phyloP scores from a whole-genome alignment of 2,888 invertebrate species.

The Agrotis ipsilon region DNA sequence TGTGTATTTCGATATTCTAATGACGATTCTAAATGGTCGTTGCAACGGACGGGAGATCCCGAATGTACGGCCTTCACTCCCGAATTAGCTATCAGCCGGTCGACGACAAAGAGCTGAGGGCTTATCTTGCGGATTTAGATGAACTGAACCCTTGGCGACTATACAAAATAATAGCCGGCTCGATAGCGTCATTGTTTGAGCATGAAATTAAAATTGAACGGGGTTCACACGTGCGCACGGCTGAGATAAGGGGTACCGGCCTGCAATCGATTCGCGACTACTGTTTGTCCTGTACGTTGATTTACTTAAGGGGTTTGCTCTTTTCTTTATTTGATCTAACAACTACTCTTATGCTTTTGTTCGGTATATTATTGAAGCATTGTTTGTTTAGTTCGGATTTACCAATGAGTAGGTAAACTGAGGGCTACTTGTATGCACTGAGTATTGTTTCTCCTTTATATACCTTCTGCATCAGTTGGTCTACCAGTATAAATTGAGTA shows the following conservation, averaged over 20 bases:
- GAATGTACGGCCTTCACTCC: constrained; percentile 66
- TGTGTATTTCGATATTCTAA: constrained; percentile 77
- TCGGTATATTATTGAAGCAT: constrained; percentile 72
- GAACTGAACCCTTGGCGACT: constrained; percentile 88
- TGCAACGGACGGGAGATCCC: constrained; percentile 62
- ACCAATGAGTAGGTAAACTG: constrained; percentile 63
- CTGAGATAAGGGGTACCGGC: constrained; percentile 87
- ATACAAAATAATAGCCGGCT: constrained; percentile 90
- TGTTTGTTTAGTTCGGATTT: constrained; percentile 73
- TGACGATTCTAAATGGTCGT: constrained; percentile 81
- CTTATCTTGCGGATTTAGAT: constrained; percentile 90
- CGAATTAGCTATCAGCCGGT: constrained; percentile 87
- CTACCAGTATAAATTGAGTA: neutral
- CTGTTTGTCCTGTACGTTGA: constrained; percentile 81
- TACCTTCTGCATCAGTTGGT: constrained; percentile 29
- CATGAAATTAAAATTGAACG: constrained; percentile 91
- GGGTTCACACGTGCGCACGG: constrained; percentile 90
- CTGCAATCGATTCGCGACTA: constrained; percentile 84
- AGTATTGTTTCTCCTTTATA: constrained; percentile 16
- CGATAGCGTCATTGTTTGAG: constrained; percentile 91
- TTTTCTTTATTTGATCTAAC: constrained; percentile 86
- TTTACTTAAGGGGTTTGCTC: constrained; percentile 87
- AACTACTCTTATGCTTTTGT: constrained; percentile 76
- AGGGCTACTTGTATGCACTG: constrained; percentile 35
- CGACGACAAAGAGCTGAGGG: constrained; percentile 87